Percentiles rank a stretch among this genome's conserved stretches.
phyloP scores from a whole-genome alignment of 1,140 invertebrate genomes.

The Drosophila pallidifrons region DNA sequence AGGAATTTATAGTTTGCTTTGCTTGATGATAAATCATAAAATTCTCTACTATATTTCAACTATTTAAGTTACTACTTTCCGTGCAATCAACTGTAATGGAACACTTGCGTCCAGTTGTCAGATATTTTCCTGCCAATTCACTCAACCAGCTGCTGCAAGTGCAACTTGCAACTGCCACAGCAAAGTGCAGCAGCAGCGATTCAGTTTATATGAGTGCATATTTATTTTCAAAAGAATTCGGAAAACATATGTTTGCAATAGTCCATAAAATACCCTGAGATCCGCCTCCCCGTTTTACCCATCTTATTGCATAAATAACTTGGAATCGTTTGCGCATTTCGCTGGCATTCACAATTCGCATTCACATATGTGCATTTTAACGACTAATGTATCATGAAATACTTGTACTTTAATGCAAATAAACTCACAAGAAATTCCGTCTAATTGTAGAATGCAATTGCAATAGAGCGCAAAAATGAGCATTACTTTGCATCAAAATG shows the following conservation, averaged over 20 bases:
- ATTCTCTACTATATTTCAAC: not conserved
- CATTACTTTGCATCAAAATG: not conserved
- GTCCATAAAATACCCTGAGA: constrained; percentile 18
- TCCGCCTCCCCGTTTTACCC: not conserved
- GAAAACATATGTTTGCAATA: constrained; percentile 28
- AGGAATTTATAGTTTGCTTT: constrained; percentile 6
- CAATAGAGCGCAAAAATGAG: constrained; percentile 1
- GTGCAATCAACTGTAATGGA: constrained; percentile 21
- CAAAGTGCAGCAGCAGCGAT: not conserved
- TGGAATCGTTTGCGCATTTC: constrained; percentile 46
- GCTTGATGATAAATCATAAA: not conserved
- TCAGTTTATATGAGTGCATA: not conserved
- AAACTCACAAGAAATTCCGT: constrained; percentile 4
- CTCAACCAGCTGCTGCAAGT: not conserved
- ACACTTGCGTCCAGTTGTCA: constrained; percentile 14
- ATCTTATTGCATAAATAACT: not conserved
- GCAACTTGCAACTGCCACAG: constrained; percentile 31
- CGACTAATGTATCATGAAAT: constrained; percentile 3
- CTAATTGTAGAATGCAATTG: constrained; percentile 7
- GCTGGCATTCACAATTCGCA: constrained; percentile 5
- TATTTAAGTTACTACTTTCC: not conserved
- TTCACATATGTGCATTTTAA: not conserved
- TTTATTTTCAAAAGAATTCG: constrained; percentile 17
- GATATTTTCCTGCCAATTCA: constrained; percentile 1
- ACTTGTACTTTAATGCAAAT: constrained; percentile 5